Conservation (phyloP, 2,888 invertebrate genomes). For the Tetranychus truncatus region DNA sequence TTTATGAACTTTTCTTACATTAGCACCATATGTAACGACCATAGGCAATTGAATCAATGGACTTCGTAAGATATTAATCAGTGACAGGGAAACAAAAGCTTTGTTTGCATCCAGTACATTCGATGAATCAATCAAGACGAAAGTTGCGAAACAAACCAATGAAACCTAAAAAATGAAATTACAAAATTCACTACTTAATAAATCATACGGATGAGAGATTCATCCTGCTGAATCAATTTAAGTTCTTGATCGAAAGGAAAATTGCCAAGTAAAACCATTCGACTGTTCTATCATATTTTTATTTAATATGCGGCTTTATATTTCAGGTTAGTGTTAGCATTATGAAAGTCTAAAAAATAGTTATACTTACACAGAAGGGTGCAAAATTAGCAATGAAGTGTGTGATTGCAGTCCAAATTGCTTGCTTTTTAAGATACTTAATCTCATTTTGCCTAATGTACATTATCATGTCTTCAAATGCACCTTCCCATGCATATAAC, state of each 20-base stretch:
- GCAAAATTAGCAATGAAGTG: background rate
- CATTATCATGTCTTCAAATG: slow-evolving; percentile 68
- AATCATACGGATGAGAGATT: no score
- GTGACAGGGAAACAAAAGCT: slow-evolving; percentile 34
- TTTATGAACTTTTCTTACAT: background rate
- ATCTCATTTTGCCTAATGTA: slow-evolving; percentile 73
- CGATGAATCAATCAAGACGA: slow-evolving; percentile 14
- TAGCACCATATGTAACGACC: background rate
- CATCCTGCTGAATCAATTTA: no score
- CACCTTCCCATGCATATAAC: slow-evolving; percentile 83
- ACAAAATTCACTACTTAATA: no score
- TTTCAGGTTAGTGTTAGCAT: no score
- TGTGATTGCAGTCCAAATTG: background rate
- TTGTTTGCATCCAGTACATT: slow-evolving; percentile 29
- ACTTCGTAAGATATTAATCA: slow-evolving; percentile 32
- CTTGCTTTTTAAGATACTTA: slow-evolving; percentile 51
- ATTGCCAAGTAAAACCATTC: no score
- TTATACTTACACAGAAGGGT: background rate
- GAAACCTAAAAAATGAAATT: slow-evolving; percentile 23
- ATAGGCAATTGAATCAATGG: slow-evolving; percentile 9
- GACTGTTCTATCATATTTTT: no score
- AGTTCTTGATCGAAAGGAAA: no score
- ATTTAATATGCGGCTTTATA: no score
- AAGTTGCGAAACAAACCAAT: slow-evolving; percentile 20
- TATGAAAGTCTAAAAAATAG: no score